A percentile compares a stretch with the other conserved stretches of the same genome.
Conservation (phyloP, 1,140 invertebrate genomes). For the Brachionus plicatilis region DNA sequence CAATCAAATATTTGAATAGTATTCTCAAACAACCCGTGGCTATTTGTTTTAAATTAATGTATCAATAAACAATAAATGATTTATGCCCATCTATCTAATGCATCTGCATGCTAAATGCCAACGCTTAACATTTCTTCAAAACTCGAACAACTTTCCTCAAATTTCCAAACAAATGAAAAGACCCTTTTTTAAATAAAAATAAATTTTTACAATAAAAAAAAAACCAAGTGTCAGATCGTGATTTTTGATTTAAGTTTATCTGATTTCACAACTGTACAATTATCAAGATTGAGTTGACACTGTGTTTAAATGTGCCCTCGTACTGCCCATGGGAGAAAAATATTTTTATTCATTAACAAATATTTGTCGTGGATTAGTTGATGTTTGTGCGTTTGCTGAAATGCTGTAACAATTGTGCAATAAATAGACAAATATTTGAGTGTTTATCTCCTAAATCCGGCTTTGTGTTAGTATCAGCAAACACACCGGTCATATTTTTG, state of each 20-base stretch:
- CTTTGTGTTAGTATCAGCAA: neutral
- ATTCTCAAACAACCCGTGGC: conserved; percentile 3
- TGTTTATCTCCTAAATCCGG: neutral
- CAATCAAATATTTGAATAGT: conserved; percentile 15
- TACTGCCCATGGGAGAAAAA: neutral
- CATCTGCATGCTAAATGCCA: neutral
- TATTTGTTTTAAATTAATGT: neutral
- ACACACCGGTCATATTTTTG: neutral
- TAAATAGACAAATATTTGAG: neutral
- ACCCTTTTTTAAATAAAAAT: no score
- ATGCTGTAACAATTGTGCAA: neutral
- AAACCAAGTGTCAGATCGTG: neutral
- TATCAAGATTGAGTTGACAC: neutral
- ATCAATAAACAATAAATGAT: neutral
- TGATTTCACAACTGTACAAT: neutral
- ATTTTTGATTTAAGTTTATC: neutral
- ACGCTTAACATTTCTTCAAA: neutral
- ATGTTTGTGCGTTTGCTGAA: neutral
- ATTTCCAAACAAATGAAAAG: no score
- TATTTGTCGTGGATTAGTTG: neutral
- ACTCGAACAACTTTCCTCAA: no score
- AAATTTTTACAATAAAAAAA: neutral
- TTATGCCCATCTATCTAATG: neutral
- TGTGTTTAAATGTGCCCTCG: neutral
- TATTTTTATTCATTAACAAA: neutral